Conservation (phyloP, 2,797 vertebrate species). For the Mormyrus hasselquistii region DNA sequence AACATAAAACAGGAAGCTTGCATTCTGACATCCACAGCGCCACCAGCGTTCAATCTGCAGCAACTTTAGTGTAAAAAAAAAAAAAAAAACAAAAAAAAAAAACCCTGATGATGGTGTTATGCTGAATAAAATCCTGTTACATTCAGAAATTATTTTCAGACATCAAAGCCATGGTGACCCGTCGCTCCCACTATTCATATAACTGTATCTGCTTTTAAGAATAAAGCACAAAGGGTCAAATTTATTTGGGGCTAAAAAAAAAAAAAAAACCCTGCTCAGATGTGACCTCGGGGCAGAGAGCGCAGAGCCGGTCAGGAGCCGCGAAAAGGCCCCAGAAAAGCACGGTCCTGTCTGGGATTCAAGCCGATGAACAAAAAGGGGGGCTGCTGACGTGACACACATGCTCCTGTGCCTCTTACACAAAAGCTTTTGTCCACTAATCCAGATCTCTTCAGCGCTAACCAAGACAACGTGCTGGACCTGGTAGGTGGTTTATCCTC, state of each 20-base stretch:
- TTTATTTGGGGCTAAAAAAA: neutral
- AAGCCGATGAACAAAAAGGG: neutral
- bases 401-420: neutral
- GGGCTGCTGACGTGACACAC: neutral
- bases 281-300: neutral
- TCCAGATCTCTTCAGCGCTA: neutral
- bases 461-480: neutral
- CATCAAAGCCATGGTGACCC: neutral
- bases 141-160: constrained; percentile 19
- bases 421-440: neutral
- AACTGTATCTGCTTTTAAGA: neutral
- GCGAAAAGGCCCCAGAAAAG: neutral
- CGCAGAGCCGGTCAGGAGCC: neutral
- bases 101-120: neutral
- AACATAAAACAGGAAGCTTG: neutral
- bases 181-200: neutral
- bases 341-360: neutral
- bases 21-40: neutral
- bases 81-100: neutral
- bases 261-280: neutral
- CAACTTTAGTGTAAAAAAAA: neutral
- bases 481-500: neutral
- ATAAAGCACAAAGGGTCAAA: neutral
- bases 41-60: neutral
- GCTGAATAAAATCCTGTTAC: constrained; percentile 10